Evolutionary conservation across 2,113 vertebrate species (phyloP), one percentile per base, ranked within the genome.

Genomic region (Pluvianellus socialis): DNA sequence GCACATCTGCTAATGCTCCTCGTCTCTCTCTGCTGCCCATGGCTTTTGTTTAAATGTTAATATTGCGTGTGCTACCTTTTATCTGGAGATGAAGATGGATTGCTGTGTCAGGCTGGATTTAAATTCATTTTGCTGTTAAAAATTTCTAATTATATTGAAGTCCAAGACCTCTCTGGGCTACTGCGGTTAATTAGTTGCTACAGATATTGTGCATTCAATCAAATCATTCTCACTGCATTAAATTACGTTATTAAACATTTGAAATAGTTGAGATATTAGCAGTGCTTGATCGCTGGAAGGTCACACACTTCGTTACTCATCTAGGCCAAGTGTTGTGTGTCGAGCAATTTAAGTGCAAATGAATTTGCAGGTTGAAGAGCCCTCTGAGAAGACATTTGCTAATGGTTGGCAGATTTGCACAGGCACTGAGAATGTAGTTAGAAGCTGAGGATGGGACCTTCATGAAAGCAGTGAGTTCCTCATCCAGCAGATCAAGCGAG

Each of bases 181-280:
- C 77, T 92, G 89, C 58, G 71, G 90, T 97, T 94, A 95, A 95
- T 96, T 96, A 96, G 74, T 86, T 95, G 83, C 80, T 92, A 68
- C 86, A 88, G 90, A 94, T 93, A 93, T 38, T 72, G 76, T 52
- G 74, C 63, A 55, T 95, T 94, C 91, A 94, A 66, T 95, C 84
- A 92, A 87, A 91, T 85, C 44, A 1, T 87, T 92, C 91, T 92
- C 73, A 65, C 61, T 76, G 89, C 95, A 96, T 96, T 95, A 91
- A 91, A 95, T 95, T 72, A 94, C 88, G 87, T 85, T 94, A 92
- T 96, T 96, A 92, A 95, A 75, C 52, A 45, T 83, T 84, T 85
- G 66, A 91, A 88, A 87, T 96, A 53, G 89, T 62, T 76, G 83
- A 90, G 92, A 90, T 91, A 92, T 89, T 95, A 95, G 86, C 80